These are phyloP conservation scores for Antechinus stuartii DNA, from an alignment of 2,113 vertebrate species.

Conservation along the genomic window DNA sequence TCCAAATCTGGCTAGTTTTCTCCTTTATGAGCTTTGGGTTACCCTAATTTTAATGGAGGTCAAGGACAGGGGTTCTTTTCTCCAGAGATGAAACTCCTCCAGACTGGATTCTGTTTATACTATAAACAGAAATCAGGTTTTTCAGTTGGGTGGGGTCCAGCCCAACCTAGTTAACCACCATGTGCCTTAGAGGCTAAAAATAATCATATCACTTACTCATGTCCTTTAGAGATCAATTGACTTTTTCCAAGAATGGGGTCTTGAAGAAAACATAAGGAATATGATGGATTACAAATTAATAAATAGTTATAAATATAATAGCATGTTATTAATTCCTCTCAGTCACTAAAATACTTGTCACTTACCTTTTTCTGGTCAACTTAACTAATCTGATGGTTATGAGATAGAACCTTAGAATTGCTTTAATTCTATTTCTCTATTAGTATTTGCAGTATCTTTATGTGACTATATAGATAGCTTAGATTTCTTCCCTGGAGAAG, in stretches of 20 bases:
- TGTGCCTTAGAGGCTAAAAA: not conserved
- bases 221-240: not conserved
- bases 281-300: not conserved
- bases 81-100: not conserved
- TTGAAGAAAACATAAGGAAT: not conserved
- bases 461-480: no score
- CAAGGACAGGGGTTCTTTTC: not conserved
- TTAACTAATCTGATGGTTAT: no score
- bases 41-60: not conserved
- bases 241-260: not conserved
- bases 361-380: not conserved
- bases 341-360: not conserved
- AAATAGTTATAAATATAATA: not conserved
- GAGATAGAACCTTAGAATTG: no score
- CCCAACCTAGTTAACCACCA: not conserved
- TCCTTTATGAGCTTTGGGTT: not conserved
- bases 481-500: not conserved
- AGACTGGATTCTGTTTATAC: not conserved
- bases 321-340: not conserved
- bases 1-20: not conserved
- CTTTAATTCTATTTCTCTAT: not conserved
- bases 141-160: not conserved
- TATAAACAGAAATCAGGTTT: not conserved
- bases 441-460: not conserved
- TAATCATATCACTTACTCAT: not conserved